These are phyloP conservation scores for Drosophila flavopinicola DNA, from an alignment of 2,888 invertebrate species.

Conservation along the genomic window DNA sequence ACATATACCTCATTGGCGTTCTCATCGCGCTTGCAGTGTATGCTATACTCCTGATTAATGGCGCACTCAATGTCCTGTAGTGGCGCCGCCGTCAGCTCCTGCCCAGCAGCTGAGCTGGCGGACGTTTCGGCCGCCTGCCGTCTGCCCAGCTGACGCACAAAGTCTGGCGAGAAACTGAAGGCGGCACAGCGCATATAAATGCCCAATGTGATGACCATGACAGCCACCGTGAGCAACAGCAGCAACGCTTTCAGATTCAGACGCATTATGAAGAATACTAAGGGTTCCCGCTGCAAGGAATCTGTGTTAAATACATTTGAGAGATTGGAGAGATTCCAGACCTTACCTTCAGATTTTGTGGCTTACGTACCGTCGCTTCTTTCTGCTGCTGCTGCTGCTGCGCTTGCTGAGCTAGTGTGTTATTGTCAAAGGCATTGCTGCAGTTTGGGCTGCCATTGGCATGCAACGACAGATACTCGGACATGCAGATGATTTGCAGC, in stretches of 20 bases:
- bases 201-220: constrained; percentile 88
- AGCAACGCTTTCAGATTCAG: constrained; percentile 91
- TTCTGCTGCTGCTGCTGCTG: constrained; percentile 14
- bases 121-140: constrained; percentile 33
- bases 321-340: too few species aligned
- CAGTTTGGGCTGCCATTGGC: constrained; percentile 38
- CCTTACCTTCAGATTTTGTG: constrained; percentile 50
- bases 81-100: constrained; percentile 27
- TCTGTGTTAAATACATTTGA: too few species aligned
- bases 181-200: constrained; percentile 92
- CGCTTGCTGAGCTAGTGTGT: constrained; percentile 24
- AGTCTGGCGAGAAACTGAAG: constrained; percentile 83
- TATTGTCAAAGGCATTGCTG: constrained; percentile 26
- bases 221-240: constrained; percentile 87
- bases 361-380: constrained; percentile 31
- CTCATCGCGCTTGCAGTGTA: constrained; percentile 91
- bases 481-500: constrained; percentile 52
- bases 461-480: constrained; percentile 43
- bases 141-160: constrained; percentile 80
- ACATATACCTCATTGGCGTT: constrained; percentile 91
- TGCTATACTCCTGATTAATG: constrained; percentile 94
- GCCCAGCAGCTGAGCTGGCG: constrained; percentile 27
- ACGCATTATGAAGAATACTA: constrained; percentile 89
- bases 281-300: constrained; percentile 82
- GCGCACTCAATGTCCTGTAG: constrained; percentile 91